A percentile compares a stretch with the other conserved stretches of the same genome.
phyloP scores from a whole-genome alignment of 2,113 vertebrate species.

The Pungitius pungitius region DNA sequence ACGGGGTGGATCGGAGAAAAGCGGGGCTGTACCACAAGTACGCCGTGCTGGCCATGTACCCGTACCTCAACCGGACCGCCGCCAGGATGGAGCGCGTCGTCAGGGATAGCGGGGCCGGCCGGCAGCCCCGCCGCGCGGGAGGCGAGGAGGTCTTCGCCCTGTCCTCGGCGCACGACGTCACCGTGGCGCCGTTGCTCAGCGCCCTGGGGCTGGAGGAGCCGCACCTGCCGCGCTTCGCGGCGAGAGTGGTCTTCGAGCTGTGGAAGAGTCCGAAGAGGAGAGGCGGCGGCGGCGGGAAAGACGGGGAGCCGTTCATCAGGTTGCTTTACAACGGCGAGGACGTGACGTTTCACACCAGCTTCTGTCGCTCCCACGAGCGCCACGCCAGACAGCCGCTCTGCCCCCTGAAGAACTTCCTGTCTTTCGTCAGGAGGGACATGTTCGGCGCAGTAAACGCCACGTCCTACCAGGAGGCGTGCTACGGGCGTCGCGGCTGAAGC shows the following conservation, averaged over 20 bases:
- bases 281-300: conserved; percentile 12
- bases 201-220: conserved; percentile 90
- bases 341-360: conserved; percentile 92
- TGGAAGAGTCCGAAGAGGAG: conserved; percentile 84
- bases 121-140: conserved; percentile 72
- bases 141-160: conserved; percentile 86
- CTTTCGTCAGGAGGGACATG: conserved; percentile 91
- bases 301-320: conserved; percentile 83
- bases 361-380: conserved; percentile 86
- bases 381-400: conserved; percentile 86
- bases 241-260: conserved; percentile 94
- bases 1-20: conserved; percentile 87
- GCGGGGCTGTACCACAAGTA: conserved; percentile 89
- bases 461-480: conserved; percentile 92
- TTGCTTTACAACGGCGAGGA: conserved; percentile 94
- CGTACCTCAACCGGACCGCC: conserved; percentile 90
- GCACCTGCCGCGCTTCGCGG: conserved; percentile 92
- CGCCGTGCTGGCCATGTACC: conserved; percentile 89
- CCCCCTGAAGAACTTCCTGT: conserved; percentile 89
- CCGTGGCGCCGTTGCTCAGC: conserved; percentile 92
- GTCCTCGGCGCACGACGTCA: conserved; percentile 95
- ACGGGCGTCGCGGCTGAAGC: conserved; percentile 49
- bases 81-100: conserved; percentile 85
- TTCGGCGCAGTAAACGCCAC: conserved; percentile 87
- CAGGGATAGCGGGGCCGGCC: conserved; percentile 63